Evolutionary conservation across 2,888 invertebrate species (phyloP).

Genomic region (Camptogramma bilineatum): DNA sequence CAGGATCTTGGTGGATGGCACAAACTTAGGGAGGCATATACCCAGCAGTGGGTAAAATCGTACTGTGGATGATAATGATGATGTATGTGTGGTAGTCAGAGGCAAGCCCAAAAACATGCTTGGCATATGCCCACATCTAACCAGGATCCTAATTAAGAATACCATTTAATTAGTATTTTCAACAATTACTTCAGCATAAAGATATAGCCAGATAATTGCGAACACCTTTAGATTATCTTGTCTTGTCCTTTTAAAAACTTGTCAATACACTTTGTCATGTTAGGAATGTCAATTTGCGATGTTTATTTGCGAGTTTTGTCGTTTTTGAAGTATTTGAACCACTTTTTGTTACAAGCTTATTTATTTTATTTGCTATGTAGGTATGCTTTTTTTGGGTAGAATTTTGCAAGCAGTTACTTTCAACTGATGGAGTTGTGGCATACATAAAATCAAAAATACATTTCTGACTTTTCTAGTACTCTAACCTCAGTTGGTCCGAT

Average conservation of each 20-base stretch:
- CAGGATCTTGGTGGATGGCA: too few relatives aligned
- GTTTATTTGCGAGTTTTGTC: neutral
- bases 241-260: slow-evolving; percentile 8
- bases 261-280: slow-evolving; percentile 18
- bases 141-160: neutral
- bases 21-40: too few relatives aligned
- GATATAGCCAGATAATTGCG: neutral
- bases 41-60: too few relatives aligned
- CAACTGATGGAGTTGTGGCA: too few relatives aligned
- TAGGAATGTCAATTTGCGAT: slow-evolving; percentile 7
- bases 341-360: neutral
- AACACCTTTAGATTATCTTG: slow-evolving; percentile 8
- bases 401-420: too few relatives aligned
- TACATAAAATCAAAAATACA: too few relatives aligned
- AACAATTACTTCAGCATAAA: neutral
- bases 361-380: too few relatives aligned
- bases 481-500: too few relatives aligned
- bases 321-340: neutral
- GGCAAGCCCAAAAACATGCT: neutral
- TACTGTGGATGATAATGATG: too few relatives aligned
- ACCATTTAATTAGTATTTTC: neutral
- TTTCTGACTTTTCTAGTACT: too few relatives aligned
- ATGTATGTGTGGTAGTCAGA: too few relatives aligned
- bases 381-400: too few relatives aligned
- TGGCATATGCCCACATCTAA: neutral